Percentiles rank a stretch among this genome's conserved stretches.
phyloP scores from a whole-genome alignment of 2,113 vertebrate genomes.

The Corythornis cristatus region DNA sequence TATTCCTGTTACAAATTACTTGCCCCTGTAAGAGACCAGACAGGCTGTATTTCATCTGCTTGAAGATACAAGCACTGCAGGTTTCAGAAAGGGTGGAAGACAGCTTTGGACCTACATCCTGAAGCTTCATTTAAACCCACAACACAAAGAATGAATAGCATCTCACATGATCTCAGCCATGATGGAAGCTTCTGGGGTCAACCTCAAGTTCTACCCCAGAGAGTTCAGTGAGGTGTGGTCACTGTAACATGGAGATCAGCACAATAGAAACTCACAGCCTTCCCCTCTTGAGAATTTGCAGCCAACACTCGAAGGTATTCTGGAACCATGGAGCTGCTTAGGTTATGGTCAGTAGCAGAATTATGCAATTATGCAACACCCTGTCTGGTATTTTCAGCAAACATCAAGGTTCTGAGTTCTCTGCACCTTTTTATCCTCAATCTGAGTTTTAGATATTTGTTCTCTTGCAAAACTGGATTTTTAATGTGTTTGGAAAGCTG shows the following conservation, averaged over 20 bases:
- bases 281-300: background rate
- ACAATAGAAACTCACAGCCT: background rate
- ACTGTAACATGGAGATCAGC: background rate
- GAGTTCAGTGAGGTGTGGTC: background rate
- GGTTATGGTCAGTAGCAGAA: background rate
- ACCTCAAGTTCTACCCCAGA: background rate
- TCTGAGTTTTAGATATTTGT: background rate
- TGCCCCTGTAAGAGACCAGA: background rate
- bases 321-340: background rate
- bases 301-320: background rate
- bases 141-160: background rate
- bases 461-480: background rate
- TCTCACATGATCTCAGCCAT: fast-evolving
- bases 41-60: background rate
- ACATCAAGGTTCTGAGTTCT: background rate
- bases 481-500: background rate
- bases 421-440: background rate
- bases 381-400: background rate
- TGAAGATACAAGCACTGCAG: background rate
- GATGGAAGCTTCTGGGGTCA: background rate
- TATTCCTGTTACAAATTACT: background rate
- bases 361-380: background rate
- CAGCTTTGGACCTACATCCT: background rate
- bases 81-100: background rate
- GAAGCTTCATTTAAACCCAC: background rate